Percentiles rank a stretch among this genome's conserved stretches.
Evolutionary conservation across 2,113 vertebrate genomes (phyloP).

Genomic region (Pitta sordida): DNA sequence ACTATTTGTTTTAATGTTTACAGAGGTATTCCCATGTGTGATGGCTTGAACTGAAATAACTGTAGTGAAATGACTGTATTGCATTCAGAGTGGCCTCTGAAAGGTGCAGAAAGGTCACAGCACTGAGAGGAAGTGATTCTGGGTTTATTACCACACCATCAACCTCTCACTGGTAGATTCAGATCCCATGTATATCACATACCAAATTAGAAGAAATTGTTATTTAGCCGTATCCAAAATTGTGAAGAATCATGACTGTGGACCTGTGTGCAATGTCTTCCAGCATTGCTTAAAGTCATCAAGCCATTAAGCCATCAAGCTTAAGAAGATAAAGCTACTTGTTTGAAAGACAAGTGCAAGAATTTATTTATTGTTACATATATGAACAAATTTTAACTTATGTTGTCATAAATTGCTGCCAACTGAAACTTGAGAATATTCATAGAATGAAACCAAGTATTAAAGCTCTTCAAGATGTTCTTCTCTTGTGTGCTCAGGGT

Average conservation of each 20-base stretch:
- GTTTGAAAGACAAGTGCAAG: not conserved
- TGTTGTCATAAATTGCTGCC: not conserved
- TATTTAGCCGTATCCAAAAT: not conserved
- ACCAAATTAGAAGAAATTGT: not conserved
- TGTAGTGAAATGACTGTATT: not conserved
- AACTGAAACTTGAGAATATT: not conserved
- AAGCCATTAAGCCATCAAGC: no score
- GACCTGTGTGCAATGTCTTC: not conserved
- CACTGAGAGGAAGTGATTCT: not conserved
- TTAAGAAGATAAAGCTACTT: not conserved
- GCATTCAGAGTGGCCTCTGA: not conserved
- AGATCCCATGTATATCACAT: not conserved
- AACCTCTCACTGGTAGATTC: not conserved
- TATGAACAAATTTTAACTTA: not conserved
- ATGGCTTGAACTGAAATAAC: not conserved
- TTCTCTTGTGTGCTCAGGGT: fast-evolving
- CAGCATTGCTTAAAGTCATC: not conserved
- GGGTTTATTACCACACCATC: not conserved
- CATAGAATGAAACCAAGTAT: not conserved
- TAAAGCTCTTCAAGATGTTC: not conserved
- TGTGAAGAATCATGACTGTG: fast-evolving
- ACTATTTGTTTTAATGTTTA: not conserved
- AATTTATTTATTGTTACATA: not conserved
- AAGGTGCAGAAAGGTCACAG: not conserved
- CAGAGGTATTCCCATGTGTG: not conserved